A percentile compares a stretch with the other conserved stretches of the same genome.
These are phyloP conservation scores for Argyresthia albistria DNA, from an alignment of 2,888 invertebrate species.

Conservation along the genomic window DNA sequence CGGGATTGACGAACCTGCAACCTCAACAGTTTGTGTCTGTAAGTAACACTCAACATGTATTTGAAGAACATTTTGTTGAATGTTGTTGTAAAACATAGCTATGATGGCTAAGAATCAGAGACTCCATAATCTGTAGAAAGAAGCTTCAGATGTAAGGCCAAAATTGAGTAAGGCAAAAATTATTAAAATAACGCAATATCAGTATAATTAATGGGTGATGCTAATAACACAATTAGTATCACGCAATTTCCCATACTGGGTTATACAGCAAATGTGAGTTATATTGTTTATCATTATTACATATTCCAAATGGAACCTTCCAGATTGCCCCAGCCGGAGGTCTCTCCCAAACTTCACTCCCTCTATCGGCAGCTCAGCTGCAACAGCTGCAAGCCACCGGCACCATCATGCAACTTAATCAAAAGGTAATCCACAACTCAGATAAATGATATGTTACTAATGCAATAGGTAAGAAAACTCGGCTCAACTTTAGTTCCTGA, in stretches of 20 bases:
- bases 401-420: conserved; percentile 61
- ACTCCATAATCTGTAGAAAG: too few species aligned
- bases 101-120: too few species aligned
- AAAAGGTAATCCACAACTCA: conserved; percentile 38
- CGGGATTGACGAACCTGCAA: conserved; percentile 47
- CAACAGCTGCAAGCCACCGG: conserved; percentile 59
- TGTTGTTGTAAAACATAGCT: too few species aligned
- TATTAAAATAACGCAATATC: too few species aligned
- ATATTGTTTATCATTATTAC: not conserved
- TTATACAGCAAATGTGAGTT: too few species aligned
- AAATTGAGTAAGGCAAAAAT: too few species aligned
- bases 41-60: conserved; percentile 21
- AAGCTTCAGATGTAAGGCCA: too few species aligned
- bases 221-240: too few species aligned
- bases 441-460: not conserved
- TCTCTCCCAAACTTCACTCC: conserved; percentile 51
- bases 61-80: not conserved
- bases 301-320: too few species aligned
- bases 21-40: conserved; percentile 63
- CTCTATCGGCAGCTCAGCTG: conserved; percentile 51
- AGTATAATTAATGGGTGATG: too few species aligned
- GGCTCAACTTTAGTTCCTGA: not conserved
- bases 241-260: too few species aligned
- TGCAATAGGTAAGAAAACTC: not conserved
- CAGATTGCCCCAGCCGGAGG: conserved; percentile 60